A percentile compares a stretch with the other conserved stretches of the same genome.
Conservation (phyloP, 2,888 invertebrate species). For the Prosopocoilus inquinatus region DNA sequence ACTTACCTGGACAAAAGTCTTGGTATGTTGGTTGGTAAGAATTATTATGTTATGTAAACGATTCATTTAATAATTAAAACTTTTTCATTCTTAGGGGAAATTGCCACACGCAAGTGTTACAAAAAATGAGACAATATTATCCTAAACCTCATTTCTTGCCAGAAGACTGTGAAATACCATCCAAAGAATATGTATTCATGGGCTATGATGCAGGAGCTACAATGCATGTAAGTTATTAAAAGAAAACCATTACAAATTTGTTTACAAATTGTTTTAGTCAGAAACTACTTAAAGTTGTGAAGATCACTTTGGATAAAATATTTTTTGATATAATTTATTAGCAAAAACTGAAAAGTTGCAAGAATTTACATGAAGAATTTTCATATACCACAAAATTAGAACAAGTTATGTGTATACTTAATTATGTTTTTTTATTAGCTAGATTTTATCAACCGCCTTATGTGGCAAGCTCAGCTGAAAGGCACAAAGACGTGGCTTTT, state of each 20-base stretch:
- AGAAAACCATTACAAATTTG: too few species aligned
- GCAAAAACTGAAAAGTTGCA: too few species aligned
- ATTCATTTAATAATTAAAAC: not conserved
- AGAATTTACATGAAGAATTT: too few species aligned
- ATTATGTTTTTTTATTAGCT: slow-evolving; percentile 70
- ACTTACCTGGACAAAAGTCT: slow-evolving; percentile 62
- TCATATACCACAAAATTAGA: too few species aligned
- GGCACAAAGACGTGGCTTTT: slow-evolving; percentile 85
- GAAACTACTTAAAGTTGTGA: too few species aligned
- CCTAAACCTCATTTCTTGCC: slow-evolving; percentile 83
- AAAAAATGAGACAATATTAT: slow-evolving; percentile 73
- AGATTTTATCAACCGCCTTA: slow-evolving; percentile 85
- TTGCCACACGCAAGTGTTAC: slow-evolving; percentile 78
- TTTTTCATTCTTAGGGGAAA: slow-evolving; percentile 64
- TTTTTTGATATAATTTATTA: too few species aligned
- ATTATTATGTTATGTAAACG: too few species aligned
- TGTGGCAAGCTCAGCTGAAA: slow-evolving; percentile 91
- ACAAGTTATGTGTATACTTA: too few species aligned
- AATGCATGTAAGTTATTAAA: slow-evolving; percentile 78
- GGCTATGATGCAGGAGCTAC: slow-evolving; percentile 88
- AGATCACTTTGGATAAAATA: too few species aligned
- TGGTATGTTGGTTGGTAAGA: slow-evolving; percentile 93
- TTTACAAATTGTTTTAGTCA: too few species aligned
- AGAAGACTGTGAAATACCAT: slow-evolving; percentile 82
- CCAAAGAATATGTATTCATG: slow-evolving; percentile 88